A percentile compares a stretch with the other conserved stretches of the same genome.
These are phyloP conservation scores for Falco biarmicus DNA, from an alignment of 2,797 vertebrate species.

Conservation along the genomic window DNA sequence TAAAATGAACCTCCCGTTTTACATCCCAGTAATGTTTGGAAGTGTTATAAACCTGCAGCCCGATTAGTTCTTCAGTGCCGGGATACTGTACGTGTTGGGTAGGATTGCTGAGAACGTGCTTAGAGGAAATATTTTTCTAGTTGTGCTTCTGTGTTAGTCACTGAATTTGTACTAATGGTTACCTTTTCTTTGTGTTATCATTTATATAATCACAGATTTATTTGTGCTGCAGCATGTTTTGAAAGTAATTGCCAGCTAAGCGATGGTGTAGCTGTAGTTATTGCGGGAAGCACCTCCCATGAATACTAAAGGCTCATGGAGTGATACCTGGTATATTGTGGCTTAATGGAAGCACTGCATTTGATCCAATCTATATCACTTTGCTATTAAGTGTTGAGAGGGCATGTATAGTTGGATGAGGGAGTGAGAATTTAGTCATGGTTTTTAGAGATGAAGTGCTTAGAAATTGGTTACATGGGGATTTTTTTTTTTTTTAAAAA, in stretches of 20 bases:
- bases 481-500: no score
- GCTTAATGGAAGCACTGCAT: not conserved
- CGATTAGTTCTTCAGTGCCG: accelerated
- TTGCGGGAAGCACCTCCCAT: accelerated
- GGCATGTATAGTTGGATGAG: accelerated
- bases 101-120: not conserved
- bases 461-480: not conserved
- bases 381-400: not conserved
- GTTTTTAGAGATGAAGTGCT: not conserved
- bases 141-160: not conserved
- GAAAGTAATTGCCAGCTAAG: not conserved
- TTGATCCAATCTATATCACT: not conserved
- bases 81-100: accelerated
- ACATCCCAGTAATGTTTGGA: not conserved
- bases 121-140: not conserved
- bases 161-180: not conserved
- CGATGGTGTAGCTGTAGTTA: not conserved
- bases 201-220: slow-evolving; percentile 14
- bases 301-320: not conserved
- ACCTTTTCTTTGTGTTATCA: not conserved
- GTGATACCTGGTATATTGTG: not conserved
- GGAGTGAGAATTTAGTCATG: not conserved
- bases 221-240: not conserved
- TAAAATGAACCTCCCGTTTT: not conserved
- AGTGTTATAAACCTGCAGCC: not conserved